These are phyloP conservation scores for Centropristis striata DNA, from an alignment of 2,113 vertebrate species.

Conservation along the genomic window DNA sequence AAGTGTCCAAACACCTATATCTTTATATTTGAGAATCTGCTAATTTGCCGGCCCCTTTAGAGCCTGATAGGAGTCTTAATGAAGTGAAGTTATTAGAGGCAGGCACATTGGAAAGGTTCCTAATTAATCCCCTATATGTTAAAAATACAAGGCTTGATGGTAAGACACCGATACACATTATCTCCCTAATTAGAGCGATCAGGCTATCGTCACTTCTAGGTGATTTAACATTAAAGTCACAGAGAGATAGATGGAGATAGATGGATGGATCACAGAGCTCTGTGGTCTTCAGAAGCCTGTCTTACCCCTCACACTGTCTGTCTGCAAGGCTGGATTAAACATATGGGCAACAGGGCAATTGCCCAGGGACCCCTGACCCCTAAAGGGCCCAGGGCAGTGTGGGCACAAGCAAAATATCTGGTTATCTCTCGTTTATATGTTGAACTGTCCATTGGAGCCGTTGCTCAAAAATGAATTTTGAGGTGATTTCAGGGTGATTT, in stretches of 20 bases:
- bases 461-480: too few relatives aligned
- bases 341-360: too few relatives aligned
- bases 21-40: conserved; percentile 28
- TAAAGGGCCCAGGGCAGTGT: too few relatives aligned
- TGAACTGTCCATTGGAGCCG: too few relatives aligned
- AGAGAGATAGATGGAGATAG: not conserved
- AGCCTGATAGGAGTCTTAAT: conserved; percentile 45
- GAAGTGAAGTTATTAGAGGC: conserved; percentile 55
- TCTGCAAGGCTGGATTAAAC: too few relatives aligned
- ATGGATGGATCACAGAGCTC: not conserved
- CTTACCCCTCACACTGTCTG: conserved; percentile 18
- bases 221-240: conserved; percentile 25
- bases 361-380: too few relatives aligned
- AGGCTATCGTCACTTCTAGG: conserved; percentile 26
- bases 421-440: too few relatives aligned
- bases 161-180: conserved; percentile 41
- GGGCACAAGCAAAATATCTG: too few relatives aligned
- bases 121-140: conserved; percentile 56
- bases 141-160: conserved; percentile 35
- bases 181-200: conserved; percentile 56
- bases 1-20: conserved; percentile 10
- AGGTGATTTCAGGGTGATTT: too few relatives aligned
- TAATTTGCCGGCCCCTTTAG: conserved; percentile 26
- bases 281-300: conserved; percentile 16
- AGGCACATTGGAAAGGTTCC: conserved; percentile 21